Base-by-base conservation (phyloP, 2,113 vertebrate species). In the Oreotrochilus melanogaster region DNA sequence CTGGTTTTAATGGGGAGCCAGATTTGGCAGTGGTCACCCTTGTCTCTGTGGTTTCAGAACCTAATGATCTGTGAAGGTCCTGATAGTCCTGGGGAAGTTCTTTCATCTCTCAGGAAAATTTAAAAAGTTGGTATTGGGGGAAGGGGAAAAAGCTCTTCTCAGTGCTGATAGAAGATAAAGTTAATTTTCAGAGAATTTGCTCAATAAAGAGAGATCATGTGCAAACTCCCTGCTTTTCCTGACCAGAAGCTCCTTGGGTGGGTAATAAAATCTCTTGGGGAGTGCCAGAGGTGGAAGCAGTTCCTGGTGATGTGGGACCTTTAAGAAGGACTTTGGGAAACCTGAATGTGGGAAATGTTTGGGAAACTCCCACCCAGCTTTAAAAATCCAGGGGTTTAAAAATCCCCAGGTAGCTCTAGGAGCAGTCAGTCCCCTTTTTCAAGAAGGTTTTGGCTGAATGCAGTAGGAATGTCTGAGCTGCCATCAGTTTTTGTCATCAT, bases 131-230 rank as follows among this genome's bases (percentile, higher is more conserved):
- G 7, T 69, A 9, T 15, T 16, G 72, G 56, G 23, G 60, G 43
- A 45, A 16, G 43, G 43, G 43, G 43, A 45, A 12, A 6, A 75
- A 54, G 8, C 8, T 25, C 47, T 11, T 70, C n/a, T 60, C 10
- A 0, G 22, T 45, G 43, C 47, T 0, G 0, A 9, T 8, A 56
- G 45, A 16, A 43, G 56, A 14, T 56, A 13, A 35, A 78, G 39
- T 31, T 62, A 72, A 65, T 83, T 90, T 75, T 61, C 28, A 79
- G 28, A 15, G 48, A 85, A 42, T 60, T 51, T 31, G 1, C 47
- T 64, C 58, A 27, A 7, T 54, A 18, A 50, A 45, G 12, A 23
- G n/a, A 53, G 43, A 56, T 25, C 67, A n/a, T 17, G 9, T 50
- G 25, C 30, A 48, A 14, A 53, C 5, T 33, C 27, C 2, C 12